Base-by-base conservation (phyloP, 1,140 invertebrate species). In the Mycetomoellerius zeteki region DNA sequence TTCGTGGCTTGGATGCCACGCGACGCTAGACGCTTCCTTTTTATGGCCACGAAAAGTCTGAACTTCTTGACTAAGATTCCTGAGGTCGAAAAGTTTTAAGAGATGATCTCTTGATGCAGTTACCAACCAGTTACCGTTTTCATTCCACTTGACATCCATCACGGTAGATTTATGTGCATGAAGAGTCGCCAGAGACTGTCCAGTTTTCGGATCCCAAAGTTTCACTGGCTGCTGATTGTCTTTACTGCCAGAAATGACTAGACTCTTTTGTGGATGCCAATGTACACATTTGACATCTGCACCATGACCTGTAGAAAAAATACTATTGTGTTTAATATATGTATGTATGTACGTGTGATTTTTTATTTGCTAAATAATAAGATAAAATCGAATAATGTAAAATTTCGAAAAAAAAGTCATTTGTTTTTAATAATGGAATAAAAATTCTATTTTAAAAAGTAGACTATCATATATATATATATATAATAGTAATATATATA, bases 141-240 rank as follows among this genome's bases (percentile, higher is more conserved):
- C 97, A 95, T 99, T 99, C 99, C 99, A 99, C 94, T 99, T 98
- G 4, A 99, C 96, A 94, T 99, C 99, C 98, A 99, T 99, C 0
- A 99, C 99, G 6, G 99, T 99, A 69, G 98, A 99, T 95, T 99
- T 99, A 95, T 99, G 99, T 21, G 99, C 99, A 96, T 99, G 99
- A 93, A 98, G 94, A 16, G 98, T 98, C n/a, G 98, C 98, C 76
- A 98, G 94, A 12, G 98, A 97, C 88, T 98, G 97, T 0, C 99
- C 99, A 85, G 97, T 98, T 95, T 99, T 99, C 10, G 99, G 99
- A 96, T 99, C 99, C 99, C 99, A 99, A 19, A 99, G 96, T 95
- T 99, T 99, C 16, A 99, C 98, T 12, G 99, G 99, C 93, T 99
- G 99, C 93, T 99, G 99, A 95, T 99, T 99, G 95, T 99, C 99